Percentiles rank a stretch among this genome's conserved stretches.
phyloP scores from a whole-genome alignment of 2,113 vertebrate species.

The Aphyosemion australe region DNA sequence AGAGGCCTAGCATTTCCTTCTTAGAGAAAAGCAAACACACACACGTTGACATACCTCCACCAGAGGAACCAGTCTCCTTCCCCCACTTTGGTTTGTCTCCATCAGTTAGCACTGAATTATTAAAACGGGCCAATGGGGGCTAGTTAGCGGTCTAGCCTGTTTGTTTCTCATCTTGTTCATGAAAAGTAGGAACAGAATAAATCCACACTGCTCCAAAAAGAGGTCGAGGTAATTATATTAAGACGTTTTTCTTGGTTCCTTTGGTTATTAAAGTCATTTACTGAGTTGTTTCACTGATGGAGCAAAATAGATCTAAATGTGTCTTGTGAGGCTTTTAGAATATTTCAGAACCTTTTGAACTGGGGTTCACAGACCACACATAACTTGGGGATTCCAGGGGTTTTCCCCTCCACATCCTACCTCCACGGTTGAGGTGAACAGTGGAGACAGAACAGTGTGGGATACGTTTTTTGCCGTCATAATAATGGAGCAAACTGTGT shows the following conservation, averaged over 20 bases:
- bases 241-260: no score
- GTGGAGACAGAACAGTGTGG: conserved; percentile 54
- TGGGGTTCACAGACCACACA: conserved; percentile 62
- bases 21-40: conserved; percentile 20
- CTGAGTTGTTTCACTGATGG: background rate
- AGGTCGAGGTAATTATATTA: background rate
- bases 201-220: background rate
- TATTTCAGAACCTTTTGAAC: conserved; percentile 11
- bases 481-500: conserved; percentile 9
- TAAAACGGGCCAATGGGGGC: conserved; percentile 46
- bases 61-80: conserved; percentile 59
- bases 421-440: conserved; percentile 67
- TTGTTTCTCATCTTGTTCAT: conserved; percentile 19
- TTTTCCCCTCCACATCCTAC: conserved; percentile 58
- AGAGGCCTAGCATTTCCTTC: conserved; percentile 63
- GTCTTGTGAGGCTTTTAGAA: conserved; percentile 3
- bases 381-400: conserved; percentile 52
- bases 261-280: no score
- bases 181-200: background rate
- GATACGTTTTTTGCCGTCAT: conserved; percentile 38
- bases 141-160: conserved; percentile 54
- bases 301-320: background rate
- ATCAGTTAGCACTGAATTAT: conserved; percentile 66
- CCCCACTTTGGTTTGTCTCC: conserved; percentile 66
- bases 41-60: conserved; percentile 17